Evolutionary conservation across 2,113 vertebrate genomes (phyloP).

Genomic region (Parus major): DNA sequence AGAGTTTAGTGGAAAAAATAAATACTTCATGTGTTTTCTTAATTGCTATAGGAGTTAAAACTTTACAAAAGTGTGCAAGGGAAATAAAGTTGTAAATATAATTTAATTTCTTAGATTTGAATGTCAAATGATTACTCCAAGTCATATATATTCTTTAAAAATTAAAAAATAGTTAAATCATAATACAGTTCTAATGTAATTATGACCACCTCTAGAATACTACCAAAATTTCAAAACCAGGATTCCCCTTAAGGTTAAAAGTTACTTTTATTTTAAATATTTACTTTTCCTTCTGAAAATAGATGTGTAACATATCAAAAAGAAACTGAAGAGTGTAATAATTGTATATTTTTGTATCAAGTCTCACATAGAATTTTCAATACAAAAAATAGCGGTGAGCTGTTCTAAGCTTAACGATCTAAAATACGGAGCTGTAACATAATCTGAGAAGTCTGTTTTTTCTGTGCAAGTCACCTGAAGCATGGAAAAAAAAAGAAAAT

Average conservation of each 20-base stretch:
- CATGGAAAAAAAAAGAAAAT: background rate
- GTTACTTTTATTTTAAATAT: background rate
- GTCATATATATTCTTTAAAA: background rate
- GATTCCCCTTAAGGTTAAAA: background rate
- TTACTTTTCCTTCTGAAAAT: background rate
- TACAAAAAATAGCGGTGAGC: background rate
- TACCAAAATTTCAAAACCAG: background rate
- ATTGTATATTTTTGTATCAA: background rate
- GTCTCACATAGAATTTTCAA: background rate
- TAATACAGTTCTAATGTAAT: background rate
- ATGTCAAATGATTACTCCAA: background rate
- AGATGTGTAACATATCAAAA: background rate
- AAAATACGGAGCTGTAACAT: background rate
- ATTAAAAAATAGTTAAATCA: background rate
- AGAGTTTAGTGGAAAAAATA: background rate
- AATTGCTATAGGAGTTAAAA: background rate
- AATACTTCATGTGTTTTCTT: background rate
- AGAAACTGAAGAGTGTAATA: background rate
- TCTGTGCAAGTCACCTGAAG: background rate
- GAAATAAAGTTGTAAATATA: slow-evolving; percentile 10
- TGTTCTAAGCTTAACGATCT: background rate
- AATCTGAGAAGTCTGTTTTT: background rate
- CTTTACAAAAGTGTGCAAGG: background rate
- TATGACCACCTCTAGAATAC: background rate
- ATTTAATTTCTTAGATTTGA: background rate